Evolutionary conservation across 2,888 invertebrate species (phyloP), one percentile per base, ranked within the genome.

Genomic region (Orthosia gothica): DNA sequence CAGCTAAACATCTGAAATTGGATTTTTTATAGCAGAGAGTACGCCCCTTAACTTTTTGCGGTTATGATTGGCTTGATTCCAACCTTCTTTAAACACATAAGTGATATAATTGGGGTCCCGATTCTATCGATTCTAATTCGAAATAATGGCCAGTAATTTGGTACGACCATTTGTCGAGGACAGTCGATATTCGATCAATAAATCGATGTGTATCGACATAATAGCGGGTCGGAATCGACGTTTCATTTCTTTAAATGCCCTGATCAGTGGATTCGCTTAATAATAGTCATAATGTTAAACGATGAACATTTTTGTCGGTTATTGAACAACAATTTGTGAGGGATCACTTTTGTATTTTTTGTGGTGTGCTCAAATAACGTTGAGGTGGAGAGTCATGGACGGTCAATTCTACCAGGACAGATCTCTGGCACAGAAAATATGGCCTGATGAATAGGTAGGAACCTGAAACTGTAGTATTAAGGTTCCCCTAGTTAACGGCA

Each of bases 81-180:
- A 94, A 92, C 96, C 96, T 95, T 93, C 94, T 96, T 94, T 96
- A 96, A 96, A 95, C 96, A 96, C 95, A 96, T 96, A 96, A 96
- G 96, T 96, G 96, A 96, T 96, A 95, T 96, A 96, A 96, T 96
- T 96, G 93, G 93, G 95, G 96, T 95, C 91, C 92, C 91, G 94
- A 93, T 94, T 96, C 95, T 96, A 96, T 96, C 95, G 96, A 94
- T 95, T 96, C 95, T 96, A 96, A 95, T 95, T 96, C 93, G 91
- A 95, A 95, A 95, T 96, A 96, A 96, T 96, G 93, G 95, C 92
- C 93, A 90, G 94, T 96, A 96, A 96, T 96, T 96, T 96, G 91
- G 91, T 93, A 90, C 93, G 94, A 94, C 92, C 96, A 95, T 95
- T 96, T 95, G 95, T 94, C 92, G 95, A 95, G 95, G 96, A 96